A percentile compares a stretch with the other conserved stretches of the same genome.
These are phyloP conservation scores for Sphenodon punctatus DNA, from an alignment of 2,797 vertebrate genomes.

Conservation along the genomic window DNA sequence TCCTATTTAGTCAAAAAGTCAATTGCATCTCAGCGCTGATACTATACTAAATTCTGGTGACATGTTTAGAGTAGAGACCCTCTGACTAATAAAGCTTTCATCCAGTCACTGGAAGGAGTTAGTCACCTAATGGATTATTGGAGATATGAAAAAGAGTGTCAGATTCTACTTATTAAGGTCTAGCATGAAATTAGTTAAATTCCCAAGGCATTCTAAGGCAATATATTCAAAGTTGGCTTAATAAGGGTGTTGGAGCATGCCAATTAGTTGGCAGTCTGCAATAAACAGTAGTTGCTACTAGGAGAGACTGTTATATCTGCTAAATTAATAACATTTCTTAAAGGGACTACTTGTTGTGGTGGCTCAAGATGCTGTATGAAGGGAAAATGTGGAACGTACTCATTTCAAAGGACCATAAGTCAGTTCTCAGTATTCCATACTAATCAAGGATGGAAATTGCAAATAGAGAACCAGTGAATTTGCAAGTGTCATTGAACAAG, in stretches of 20 bases:
- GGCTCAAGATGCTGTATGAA: constrained; percentile 55
- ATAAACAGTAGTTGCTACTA: constrained; percentile 71
- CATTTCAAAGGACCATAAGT: constrained; percentile 63
- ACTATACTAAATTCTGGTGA: constrained; percentile 61
- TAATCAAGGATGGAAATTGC: constrained; percentile 70
- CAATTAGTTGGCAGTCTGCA: constrained; percentile 72
- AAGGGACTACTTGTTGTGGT: constrained; percentile 72
- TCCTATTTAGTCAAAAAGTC: constrained; percentile 59
- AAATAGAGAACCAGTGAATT: constrained; percentile 64
- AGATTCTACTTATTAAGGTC: constrained; percentile 76
- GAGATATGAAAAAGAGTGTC: constrained; percentile 74
- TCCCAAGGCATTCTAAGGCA: constrained; percentile 74
- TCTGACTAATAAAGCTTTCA: constrained; percentile 75
- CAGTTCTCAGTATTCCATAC: constrained; percentile 63
- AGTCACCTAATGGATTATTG: constrained; percentile 74
- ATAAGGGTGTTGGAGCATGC: constrained; percentile 71
- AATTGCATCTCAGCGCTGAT: constrained; percentile 55
- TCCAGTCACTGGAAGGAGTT: constrained; percentile 68
- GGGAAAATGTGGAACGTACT: constrained; percentile 61
- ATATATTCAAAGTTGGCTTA: constrained; percentile 72
- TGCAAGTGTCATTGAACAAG: constrained; percentile 31
- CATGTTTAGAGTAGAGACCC: constrained; percentile 63
- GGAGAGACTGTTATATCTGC: constrained; percentile 69
- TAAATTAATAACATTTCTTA: constrained; percentile 77
- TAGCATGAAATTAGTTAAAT: constrained; percentile 80